Conservation (phyloP, 2,797 vertebrate genomes). For the Darevskia nairensis region DNA sequence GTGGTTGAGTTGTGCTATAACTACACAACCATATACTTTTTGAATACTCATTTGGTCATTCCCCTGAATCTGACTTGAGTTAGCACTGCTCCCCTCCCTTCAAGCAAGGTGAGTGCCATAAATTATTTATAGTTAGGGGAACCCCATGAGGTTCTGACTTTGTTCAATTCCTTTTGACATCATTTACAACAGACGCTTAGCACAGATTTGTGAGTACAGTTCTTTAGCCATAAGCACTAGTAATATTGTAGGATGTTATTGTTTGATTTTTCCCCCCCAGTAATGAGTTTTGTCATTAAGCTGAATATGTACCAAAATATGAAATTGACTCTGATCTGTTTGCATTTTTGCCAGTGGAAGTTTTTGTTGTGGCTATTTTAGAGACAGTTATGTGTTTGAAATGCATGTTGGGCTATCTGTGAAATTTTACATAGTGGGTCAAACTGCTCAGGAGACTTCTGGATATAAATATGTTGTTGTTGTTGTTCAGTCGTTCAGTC, state of each 20-base stretch:
- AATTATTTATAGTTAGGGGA: slow-evolving; percentile 15
- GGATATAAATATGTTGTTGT: slow-evolving; percentile 31
- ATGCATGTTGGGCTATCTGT: not conserved
- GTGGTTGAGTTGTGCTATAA: not conserved
- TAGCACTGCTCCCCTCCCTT: not conserved
- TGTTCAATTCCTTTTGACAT: not conserved
- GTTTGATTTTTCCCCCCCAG: not conserved
- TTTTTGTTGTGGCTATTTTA: not conserved
- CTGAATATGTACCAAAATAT: not conserved
- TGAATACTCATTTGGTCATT: not conserved
- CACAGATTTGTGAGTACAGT: not conserved
- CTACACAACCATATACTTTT: not conserved
- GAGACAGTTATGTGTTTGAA: not conserved
- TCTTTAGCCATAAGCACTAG: not conserved
- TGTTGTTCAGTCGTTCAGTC: too few relatives aligned
- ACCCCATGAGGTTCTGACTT: slow-evolving; percentile 5
- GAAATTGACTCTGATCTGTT: not conserved
- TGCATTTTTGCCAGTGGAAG: not conserved
- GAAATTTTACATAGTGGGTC: slow-evolving; percentile 31
- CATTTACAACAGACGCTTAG: slow-evolving; percentile 2
- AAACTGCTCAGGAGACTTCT: slow-evolving; percentile 34
- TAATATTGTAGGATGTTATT: not conserved
- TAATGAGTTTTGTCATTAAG: not conserved
- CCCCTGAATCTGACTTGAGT: not conserved
- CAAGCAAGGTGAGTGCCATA: not conserved